A percentile compares a stretch with the other conserved stretches of the same genome.
phyloP scores from a whole-genome alignment of 2,888 invertebrate species.

The Antheraea assamensis region DNA sequence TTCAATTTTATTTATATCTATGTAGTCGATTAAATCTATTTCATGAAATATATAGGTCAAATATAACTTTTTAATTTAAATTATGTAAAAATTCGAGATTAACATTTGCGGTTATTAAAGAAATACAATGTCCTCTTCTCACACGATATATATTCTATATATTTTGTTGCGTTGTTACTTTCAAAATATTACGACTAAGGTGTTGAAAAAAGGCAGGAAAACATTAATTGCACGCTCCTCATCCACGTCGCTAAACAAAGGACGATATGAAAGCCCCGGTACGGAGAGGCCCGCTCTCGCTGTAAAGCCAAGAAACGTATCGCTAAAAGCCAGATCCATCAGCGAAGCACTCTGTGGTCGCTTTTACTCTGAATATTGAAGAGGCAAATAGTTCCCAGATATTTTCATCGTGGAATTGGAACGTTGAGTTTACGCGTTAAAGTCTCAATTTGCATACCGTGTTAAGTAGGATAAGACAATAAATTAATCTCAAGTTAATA shows the following conservation, averaged over 20 bases:
- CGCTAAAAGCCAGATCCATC: conserved; percentile 32
- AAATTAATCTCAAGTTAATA: conserved; percentile 7
- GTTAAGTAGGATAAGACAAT: conserved; percentile 2
- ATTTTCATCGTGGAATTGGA: conserved; percentile 16
- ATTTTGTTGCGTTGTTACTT: neutral
- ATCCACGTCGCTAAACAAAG: conserved; percentile 52
- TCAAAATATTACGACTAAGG: neutral
- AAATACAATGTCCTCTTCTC: too few species aligned
- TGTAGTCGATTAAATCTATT: too few species aligned
- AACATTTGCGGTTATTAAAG: too few species aligned
- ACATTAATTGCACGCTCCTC: conserved; percentile 44
- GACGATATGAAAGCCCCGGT: conserved; percentile 39
- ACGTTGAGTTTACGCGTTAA: neutral
- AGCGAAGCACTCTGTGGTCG: conserved; percentile 26
- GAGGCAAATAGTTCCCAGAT: conserved; percentile 23
- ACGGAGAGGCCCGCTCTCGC: conserved; percentile 24
- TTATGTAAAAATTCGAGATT: too few species aligned
- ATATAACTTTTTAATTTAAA: too few species aligned
- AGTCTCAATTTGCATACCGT: neutral
- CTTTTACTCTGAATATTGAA: conserved; percentile 27
- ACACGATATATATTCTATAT: too few species aligned
- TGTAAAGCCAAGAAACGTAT: conserved; percentile 25
- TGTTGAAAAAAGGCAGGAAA: conserved; percentile 31
- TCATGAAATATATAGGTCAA: too few species aligned
- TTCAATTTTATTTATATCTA: too few species aligned